A percentile compares a stretch with the other conserved stretches of the same genome.
Evolutionary conservation across 2,888 invertebrate genomes (phyloP).

Genomic region (Phengaris arion): DNA sequence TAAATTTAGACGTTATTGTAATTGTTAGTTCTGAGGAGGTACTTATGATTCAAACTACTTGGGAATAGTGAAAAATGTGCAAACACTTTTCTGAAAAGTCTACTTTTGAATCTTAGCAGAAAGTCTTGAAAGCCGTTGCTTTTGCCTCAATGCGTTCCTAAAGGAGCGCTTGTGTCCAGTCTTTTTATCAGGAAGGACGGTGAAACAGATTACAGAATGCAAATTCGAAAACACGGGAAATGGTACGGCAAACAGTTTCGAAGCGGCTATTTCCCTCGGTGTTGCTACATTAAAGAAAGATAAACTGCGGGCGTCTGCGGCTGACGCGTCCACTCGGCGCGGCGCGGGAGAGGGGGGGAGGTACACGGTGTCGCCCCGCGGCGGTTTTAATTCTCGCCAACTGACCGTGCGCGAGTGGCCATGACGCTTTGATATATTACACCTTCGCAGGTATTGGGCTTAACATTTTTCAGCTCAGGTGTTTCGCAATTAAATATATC

Average conservation of each 20-base stretch:
- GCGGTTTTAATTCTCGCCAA: constrained; percentile 72
- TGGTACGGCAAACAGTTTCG: constrained; percentile 70
- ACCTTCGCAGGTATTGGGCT: constrained; percentile 57
- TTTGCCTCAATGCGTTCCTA: not conserved
- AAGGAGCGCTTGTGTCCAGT: constrained; percentile 2
- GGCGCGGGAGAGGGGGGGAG: constrained; percentile 36
- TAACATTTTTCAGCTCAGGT: constrained; percentile 27
- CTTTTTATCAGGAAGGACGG: not conserved
- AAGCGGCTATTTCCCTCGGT: constrained; percentile 62
- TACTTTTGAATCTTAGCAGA: not conserved
- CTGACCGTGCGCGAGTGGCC: constrained; percentile 62
- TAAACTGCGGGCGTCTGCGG: constrained; percentile 69
- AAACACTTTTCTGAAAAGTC: not conserved
- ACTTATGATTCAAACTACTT: not conserved
- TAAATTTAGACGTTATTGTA: not conserved
- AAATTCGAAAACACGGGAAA: constrained; percentile 37
- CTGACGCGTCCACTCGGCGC: constrained; percentile 73
- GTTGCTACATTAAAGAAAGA: constrained; percentile 70
- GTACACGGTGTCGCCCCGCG: constrained; percentile 58
- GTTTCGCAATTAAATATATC: constrained; percentile 33
- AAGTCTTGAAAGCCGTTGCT: not conserved
- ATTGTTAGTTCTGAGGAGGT: not conserved
- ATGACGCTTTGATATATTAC: constrained; percentile 68
- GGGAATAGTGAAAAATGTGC: not conserved
- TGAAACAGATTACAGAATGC: constrained; percentile 24